These are phyloP conservation scores for Phytoseiulus persimilis DNA, from an alignment of 2,888 invertebrate species.

Conservation along the genomic window DNA sequence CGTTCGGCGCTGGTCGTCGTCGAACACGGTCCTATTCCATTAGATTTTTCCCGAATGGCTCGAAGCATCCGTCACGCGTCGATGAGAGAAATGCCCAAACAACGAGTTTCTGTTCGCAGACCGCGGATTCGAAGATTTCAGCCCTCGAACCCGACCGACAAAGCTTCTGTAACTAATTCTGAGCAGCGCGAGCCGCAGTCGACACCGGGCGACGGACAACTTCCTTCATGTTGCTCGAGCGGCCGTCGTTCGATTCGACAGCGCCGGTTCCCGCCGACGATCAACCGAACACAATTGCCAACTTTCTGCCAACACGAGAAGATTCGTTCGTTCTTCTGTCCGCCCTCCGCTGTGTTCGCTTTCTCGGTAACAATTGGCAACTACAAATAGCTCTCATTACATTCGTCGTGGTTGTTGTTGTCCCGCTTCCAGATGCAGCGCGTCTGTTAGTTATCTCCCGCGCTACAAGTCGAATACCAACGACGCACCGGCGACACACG, in stretches of 20 bases:
- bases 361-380: neutral
- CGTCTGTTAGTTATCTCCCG: neutral
- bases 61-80: neutral
- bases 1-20: too few relatives aligned
- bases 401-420: neutral
- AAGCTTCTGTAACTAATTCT: neutral
- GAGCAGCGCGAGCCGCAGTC: neutral
- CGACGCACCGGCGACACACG: neutral
- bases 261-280: neutral
- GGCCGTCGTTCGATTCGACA: neutral
- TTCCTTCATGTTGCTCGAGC: neutral
- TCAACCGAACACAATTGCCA: neutral
- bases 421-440: neutral
- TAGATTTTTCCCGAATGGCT: neutral
- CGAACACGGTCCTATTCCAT: neutral
- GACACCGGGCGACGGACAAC: neutral
- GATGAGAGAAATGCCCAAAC: neutral
- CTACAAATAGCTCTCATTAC: slow-evolving; percentile 5
- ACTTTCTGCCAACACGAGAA: neutral
- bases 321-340: neutral
- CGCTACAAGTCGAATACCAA: neutral
- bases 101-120: neutral
- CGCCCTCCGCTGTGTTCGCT: neutral
- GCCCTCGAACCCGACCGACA: neutral
- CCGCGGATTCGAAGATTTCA: neutral